Evolutionary conservation across 2,888 invertebrate genomes (phyloP).

Genomic region (Dynastes maya): DNA sequence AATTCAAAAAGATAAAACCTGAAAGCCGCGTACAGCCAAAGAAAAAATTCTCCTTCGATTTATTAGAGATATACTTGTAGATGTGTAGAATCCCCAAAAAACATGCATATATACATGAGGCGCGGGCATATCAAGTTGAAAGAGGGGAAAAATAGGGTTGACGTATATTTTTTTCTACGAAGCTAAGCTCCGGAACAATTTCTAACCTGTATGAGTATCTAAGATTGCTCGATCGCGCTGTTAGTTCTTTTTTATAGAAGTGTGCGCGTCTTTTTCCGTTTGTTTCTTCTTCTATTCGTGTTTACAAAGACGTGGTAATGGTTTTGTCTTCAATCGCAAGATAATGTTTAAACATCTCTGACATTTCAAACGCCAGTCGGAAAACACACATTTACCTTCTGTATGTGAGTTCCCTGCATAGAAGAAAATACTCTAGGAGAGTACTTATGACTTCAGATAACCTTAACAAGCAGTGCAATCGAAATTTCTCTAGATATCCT

Average conservation of each 20-base stretch:
- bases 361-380: neutral
- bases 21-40: neutral
- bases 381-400: neutral
- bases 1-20: neutral
- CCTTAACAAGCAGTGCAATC: no score
- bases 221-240: no score
- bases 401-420: neutral
- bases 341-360: neutral
- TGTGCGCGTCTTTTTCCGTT: neutral
- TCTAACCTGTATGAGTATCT: no score
- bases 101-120: constrained; percentile 20
- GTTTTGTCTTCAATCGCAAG: constrained; percentile 2
- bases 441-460: no score
- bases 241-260: no score
- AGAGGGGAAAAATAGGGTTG: neutral
- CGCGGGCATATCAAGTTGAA: neutral
- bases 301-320: constrained; percentile 12
- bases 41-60: constrained; percentile 30
- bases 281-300: constrained; percentile 16
- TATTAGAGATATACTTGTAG: constrained; percentile 14
- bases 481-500: no score
- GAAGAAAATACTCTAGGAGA: no score
- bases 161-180: constrained; percentile 11
- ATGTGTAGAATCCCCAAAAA: neutral
- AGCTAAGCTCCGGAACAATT: neutral